Evolutionary conservation across 2,113 vertebrate species (phyloP).

Genomic region (Miniopterus natalensis): DNA sequence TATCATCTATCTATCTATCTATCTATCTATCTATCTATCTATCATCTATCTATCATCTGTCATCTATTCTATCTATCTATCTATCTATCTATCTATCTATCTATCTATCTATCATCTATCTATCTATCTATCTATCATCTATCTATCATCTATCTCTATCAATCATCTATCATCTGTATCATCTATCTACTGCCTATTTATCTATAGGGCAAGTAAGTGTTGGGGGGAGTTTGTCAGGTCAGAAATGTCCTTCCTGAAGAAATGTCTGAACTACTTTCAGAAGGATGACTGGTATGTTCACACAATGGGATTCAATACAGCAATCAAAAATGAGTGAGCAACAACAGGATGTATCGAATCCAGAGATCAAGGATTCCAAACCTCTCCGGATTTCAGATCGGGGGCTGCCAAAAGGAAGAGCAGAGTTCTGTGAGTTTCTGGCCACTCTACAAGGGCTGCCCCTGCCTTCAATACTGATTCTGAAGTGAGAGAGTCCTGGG

Average conservation of each 20-base stretch:
- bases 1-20: too few species aligned
- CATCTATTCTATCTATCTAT: too few species aligned
- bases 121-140: too few species aligned
- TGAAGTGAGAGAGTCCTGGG: neutral
- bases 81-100: too few species aligned
- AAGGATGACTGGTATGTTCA: neutral
- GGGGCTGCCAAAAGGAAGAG: neutral
- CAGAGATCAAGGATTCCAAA: neutral
- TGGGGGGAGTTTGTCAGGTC: neutral
- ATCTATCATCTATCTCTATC: too few species aligned
- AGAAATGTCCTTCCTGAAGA: slow-evolving; percentile 31
- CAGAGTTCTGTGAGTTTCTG: neutral
- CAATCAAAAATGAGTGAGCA: neutral
- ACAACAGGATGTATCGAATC: neutral
- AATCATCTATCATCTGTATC: too few species aligned
- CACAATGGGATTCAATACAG: neutral
- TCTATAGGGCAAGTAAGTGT: neutral
- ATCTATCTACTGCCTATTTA: neutral
- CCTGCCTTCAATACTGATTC: neutral
- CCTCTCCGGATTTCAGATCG: neutral
- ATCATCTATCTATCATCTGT: too few species aligned
- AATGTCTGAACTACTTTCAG: neutral
- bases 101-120: too few species aligned
- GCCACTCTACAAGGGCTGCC: neutral
- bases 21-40: too few species aligned